These are phyloP conservation scores for Kradibia gibbosae DNA, from an alignment of 1,140 invertebrate genomes.

Conservation along the genomic window DNA sequence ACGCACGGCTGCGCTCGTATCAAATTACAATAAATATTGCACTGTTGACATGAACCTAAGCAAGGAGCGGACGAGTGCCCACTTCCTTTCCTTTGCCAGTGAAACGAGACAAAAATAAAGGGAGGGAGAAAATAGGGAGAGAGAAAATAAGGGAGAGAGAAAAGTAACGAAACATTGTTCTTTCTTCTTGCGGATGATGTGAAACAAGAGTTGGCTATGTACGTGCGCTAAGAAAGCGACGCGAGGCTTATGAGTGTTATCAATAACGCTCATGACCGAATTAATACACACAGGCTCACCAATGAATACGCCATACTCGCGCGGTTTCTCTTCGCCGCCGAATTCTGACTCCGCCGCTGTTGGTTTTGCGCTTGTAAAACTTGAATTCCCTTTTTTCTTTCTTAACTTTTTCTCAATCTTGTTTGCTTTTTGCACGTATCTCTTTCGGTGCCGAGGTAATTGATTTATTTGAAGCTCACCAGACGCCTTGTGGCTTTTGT, in stretches of 20 bases:
- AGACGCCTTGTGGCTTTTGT: background rate
- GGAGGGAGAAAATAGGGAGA: conserved; percentile 11
- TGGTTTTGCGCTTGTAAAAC: conserved; percentile 17
- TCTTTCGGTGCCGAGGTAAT: conserved; percentile 19
- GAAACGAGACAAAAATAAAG: background rate
- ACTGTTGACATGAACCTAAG: conserved; percentile 58
- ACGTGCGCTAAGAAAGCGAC: background rate
- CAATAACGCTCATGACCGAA: conserved; percentile 41
- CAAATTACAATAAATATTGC: conserved; percentile 71
- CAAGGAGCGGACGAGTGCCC: conserved; percentile 45
- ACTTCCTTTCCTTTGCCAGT: background rate
- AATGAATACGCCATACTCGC: background rate
- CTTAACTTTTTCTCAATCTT: background rate
- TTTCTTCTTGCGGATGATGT: background rate
- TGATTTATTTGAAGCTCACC: conserved; percentile 29
- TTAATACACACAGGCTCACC: conserved; percentile 35
- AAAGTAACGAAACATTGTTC: conserved; percentile 6
- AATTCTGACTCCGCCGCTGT: conserved; percentile 3
- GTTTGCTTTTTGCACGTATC: conserved; percentile 20
- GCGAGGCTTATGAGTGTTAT: conserved; percentile 4
- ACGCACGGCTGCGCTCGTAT: conserved; percentile 60
- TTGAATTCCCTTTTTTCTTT: background rate
- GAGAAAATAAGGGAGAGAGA: conserved; percentile 10
- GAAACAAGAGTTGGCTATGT: background rate
- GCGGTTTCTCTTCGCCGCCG: conserved; percentile 29